Conservation (phyloP, 2,888 invertebrate species). For the Diloba caeruleocephala region DNA sequence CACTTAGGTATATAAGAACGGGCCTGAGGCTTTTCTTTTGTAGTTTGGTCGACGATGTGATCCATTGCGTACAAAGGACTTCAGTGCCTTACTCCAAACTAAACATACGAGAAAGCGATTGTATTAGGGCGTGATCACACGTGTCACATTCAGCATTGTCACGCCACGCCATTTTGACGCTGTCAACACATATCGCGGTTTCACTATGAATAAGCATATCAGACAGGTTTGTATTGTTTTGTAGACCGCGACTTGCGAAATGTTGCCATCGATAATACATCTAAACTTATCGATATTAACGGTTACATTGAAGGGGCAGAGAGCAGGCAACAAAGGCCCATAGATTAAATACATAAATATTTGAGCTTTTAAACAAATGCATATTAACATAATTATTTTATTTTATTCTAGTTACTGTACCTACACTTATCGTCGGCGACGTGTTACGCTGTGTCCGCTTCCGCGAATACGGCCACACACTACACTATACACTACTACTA, state of each 20-base stretch:
- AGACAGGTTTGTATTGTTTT: slow-evolving; percentile 47
- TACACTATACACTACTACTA: too few species aligned
- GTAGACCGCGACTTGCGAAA: slow-evolving; percentile 36
- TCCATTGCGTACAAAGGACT: slow-evolving; percentile 24
- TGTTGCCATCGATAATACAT: slow-evolving; percentile 8
- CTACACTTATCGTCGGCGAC: too few species aligned
- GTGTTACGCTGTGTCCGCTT: too few species aligned
- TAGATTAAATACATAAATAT: too few species aligned
- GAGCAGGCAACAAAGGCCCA: not conserved
- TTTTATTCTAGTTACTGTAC: too few species aligned
- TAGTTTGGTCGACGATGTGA: too few species aligned
- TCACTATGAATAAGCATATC: slow-evolving; percentile 44
- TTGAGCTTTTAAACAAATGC: too few species aligned
- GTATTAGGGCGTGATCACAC: slow-evolving; percentile 50
- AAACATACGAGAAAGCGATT: slow-evolving; percentile 70
- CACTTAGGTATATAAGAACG: too few species aligned
- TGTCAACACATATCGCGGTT: slow-evolving; percentile 36
- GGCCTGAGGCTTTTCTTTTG: too few species aligned
- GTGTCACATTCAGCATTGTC: slow-evolving; percentile 37
- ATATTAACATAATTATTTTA: too few species aligned
- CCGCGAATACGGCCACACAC: too few species aligned
- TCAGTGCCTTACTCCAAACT: slow-evolving; percentile 54
- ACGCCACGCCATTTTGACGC: slow-evolving; percentile 36
- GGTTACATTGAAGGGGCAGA: slow-evolving; percentile 7
- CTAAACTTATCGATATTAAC: slow-evolving; percentile 3